Evolutionary conservation across 2,797 vertebrate species (phyloP).

Genomic region (Aythya fuligula): DNA sequence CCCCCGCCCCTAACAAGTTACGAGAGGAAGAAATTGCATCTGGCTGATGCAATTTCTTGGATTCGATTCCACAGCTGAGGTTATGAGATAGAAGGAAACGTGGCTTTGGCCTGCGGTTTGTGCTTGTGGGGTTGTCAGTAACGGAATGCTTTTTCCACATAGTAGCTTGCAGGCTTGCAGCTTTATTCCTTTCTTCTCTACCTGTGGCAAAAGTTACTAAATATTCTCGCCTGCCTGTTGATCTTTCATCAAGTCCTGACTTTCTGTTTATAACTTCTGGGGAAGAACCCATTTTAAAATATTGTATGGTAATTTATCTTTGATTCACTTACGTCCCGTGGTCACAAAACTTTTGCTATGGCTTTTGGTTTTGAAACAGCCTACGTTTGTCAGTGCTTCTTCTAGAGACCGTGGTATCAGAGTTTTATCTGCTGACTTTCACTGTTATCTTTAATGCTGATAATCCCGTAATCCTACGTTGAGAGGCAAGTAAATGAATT

Average conservation of each 20-base stretch:
- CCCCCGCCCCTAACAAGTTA: neutral
- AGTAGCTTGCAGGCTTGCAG: neutral
- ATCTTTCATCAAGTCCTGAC: neutral
- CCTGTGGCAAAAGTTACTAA: neutral
- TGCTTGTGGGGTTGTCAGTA: neutral
- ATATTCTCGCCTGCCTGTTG: neutral
- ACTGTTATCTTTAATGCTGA: conserved; percentile 44
- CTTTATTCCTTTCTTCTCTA: neutral
- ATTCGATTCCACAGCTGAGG: neutral
- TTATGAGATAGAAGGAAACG: neutral
- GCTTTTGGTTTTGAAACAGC: conserved; percentile 1
- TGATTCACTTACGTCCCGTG: neutral
- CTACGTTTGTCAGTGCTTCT: neutral
- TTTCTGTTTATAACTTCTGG: neutral
- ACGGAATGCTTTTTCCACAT: neutral
- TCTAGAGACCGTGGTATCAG: neutral
- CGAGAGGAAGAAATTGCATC: neutral
- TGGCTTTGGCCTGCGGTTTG: neutral
- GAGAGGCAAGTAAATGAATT: conserved; percentile 60
- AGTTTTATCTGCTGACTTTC: conserved; percentile 14
- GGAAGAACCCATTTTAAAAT: neutral
- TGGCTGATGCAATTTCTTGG: neutral
- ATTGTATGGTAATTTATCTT: neutral
- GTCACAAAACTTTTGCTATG: neutral
- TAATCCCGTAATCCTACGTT: conserved; percentile 62